Evolutionary conservation across 2,113 vertebrate species (phyloP), one percentile per base, ranked within the genome.

Genomic region (Lasiurus cinereus): DNA sequence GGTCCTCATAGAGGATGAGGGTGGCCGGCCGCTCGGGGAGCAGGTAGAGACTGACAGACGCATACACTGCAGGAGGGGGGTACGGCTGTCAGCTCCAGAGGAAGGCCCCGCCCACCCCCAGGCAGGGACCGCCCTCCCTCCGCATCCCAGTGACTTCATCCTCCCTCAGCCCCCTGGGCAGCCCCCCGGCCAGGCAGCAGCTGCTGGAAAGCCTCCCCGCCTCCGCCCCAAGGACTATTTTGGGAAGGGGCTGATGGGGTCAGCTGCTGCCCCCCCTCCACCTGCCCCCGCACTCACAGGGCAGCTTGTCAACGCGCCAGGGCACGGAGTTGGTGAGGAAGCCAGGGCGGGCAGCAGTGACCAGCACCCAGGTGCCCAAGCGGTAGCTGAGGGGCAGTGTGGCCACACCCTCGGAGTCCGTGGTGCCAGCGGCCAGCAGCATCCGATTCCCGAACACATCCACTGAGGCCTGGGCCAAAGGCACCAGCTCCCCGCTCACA

Each of bases 1-100:
- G 98, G 95, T 99, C 99, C 98, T 99, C 99, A 88, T 99, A 99
- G 80, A 99, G 99, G 96, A 99, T 99, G 48, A 99, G 99, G 1
- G 99, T 99, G 84, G 99, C 99, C 0, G 99, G 99, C 19, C 99
- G 98, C 98, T 99, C 99, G 0, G 99, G 99, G 24, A 99, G 98
- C 88, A 99, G 98, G 97, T 99, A 99, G 93, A 99, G 98, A 98
- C 99, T 99, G 97, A 99, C 99, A 0, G 99, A 99, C 0, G 99
- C 99, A 8, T 99, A 99, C 93, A 99, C 99, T 99, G 95, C 9
- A 50, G 94, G 31, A 74, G 46, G 39, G 31, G 36, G 0, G 3
- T n/a, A n/a, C n/a, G 36, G 18, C 3, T 0, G 33, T 96, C 66
- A 97, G 94, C 83, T 36, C 92, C 91, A 74, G 78, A 77, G 79